phyloP scores from a whole-genome alignment of 2,113 vertebrate species.

The Saccopteryx leptura region DNA sequence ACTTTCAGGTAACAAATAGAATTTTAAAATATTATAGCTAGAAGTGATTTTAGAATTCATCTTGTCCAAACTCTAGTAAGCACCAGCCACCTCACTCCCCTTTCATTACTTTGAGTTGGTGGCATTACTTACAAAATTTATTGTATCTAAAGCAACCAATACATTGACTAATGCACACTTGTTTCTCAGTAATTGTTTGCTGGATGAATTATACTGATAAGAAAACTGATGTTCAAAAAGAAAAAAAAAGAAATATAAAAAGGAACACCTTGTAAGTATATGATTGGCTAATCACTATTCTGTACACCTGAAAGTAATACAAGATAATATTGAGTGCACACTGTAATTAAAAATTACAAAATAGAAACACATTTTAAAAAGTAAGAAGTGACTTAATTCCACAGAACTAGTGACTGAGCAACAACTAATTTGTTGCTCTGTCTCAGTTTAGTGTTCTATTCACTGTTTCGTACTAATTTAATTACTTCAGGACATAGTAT shows the following conservation, averaged over 20 bases:
- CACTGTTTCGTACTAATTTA: background rate
- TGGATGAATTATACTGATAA: background rate
- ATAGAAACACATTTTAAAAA: too few species aligned
- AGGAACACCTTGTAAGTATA: too few species aligned
- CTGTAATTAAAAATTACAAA: too few species aligned
- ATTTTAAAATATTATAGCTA: background rate
- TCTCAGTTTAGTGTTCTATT: background rate
- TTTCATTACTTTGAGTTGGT: background rate
- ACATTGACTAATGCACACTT: background rate
- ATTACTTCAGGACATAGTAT: background rate
- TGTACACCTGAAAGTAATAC: too few species aligned
- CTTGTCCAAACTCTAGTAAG: background rate
- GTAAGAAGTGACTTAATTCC: too few species aligned
- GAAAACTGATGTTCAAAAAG: too few species aligned
- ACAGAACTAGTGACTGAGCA: background rate
- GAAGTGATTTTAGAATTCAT: background rate
- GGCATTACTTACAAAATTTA: background rate
- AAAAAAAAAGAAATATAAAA: too few species aligned
- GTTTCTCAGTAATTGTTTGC: background rate
- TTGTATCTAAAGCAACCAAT: background rate
- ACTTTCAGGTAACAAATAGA: background rate
- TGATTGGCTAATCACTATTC: too few species aligned
- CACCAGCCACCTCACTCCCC: background rate
- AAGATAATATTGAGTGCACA: too few species aligned
- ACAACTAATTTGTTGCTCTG: background rate